These are phyloP conservation scores for Saxicola maurus DNA, from an alignment of 2,797 vertebrate species.

Conservation along the genomic window DNA sequence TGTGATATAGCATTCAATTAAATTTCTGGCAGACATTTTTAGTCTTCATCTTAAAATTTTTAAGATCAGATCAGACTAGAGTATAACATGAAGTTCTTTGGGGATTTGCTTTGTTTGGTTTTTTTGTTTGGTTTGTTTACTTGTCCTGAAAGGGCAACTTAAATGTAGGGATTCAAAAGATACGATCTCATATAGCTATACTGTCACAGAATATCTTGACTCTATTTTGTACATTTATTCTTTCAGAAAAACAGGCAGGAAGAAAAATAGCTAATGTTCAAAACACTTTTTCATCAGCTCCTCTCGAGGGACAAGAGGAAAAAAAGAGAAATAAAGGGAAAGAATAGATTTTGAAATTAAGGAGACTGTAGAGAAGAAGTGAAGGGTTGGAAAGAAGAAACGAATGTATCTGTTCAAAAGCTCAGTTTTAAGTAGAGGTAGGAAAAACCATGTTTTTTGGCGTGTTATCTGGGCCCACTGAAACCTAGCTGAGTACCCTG, in stretches of 20 bases:
- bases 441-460: not conserved
- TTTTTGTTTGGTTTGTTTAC: not conserved
- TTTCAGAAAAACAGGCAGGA: not conserved
- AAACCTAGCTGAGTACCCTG: not conserved
- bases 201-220: not conserved
- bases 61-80: not conserved
- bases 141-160: not conserved
- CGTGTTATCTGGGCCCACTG: not conserved
- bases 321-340: not conserved
- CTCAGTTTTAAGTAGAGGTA: not conserved
- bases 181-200: not conserved
- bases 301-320: not conserved
- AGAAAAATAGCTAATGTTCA: not conserved
- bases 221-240: not conserved
- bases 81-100: not conserved
- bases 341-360: not conserved
- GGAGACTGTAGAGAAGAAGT: not conserved
- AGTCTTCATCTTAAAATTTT: not conserved
- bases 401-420: not conserved
- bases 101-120: fast-evolving
- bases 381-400: not conserved
- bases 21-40: not conserved
- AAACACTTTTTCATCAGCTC: not conserved
- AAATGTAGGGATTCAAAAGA: not conserved
- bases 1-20: not conserved